Conservation (phyloP, 2,888 invertebrate species). For the Drosophila yooni region DNA sequence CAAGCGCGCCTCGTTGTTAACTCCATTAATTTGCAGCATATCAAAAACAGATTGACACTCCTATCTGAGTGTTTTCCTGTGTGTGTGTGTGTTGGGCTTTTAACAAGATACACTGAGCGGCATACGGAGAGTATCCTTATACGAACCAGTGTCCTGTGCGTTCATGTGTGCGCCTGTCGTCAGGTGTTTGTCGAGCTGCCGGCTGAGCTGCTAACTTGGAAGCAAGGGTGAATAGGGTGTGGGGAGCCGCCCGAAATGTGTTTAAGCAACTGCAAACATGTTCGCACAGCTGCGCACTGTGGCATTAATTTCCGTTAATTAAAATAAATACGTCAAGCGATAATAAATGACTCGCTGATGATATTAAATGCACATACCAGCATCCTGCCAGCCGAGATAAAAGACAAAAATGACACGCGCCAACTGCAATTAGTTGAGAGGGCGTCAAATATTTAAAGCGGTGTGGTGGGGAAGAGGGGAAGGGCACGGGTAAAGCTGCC, state of each 20-base stretch:
- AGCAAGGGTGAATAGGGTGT: background rate
- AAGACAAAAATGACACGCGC: conserved; percentile 42
- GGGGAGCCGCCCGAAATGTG: conserved; percentile 48
- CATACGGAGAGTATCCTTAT: conserved; percentile 44
- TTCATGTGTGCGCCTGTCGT: conserved; percentile 57
- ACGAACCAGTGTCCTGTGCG: conserved; percentile 55
- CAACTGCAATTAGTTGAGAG: conserved; percentile 59
- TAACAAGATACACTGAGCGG: conserved; percentile 30
- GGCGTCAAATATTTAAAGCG: conserved; percentile 27
- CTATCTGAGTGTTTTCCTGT: conserved; percentile 14
- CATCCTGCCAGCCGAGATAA: conserved; percentile 23
- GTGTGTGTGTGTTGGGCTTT: conserved; percentile 19
- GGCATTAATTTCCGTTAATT: conserved; percentile 81
- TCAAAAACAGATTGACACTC: conserved; percentile 71
- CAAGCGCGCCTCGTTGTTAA: conserved; percentile 50
- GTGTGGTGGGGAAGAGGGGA: too few species aligned
- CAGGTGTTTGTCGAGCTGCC: conserved; percentile 45
- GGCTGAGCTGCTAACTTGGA: background rate
- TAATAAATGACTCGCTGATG: conserved; percentile 77
- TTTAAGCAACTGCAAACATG: conserved; percentile 73
- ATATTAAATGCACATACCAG: conserved; percentile 65
- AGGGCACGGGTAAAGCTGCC: background rate
- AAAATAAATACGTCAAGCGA: conserved; percentile 81
- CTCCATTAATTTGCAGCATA: conserved; percentile 69
- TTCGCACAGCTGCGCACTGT: conserved; percentile 70